Evolutionary conservation across 2,797 vertebrate genomes (phyloP), one percentile per base, ranked within the genome.

Genomic region (Enteromius argenteus): DNA sequence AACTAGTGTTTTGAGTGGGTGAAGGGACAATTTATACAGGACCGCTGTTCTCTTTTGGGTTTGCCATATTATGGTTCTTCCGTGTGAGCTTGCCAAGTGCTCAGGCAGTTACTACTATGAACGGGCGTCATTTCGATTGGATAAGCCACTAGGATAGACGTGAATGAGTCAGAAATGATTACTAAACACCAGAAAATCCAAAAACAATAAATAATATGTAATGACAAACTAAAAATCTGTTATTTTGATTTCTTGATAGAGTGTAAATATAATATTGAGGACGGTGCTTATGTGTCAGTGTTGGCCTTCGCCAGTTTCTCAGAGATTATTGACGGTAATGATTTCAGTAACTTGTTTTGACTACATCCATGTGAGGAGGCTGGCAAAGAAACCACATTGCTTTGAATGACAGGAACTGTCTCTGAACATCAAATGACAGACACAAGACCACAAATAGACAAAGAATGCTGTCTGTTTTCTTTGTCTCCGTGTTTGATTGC

Each of bases 71-170:
- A 44, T 27, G 74, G 35, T 56, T 77, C 46, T 76, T 83, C 35
- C 73, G 68, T 44, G 44, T 6, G 19, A 58, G 46, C 73, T 68
- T 83, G 73, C 73, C 73, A 77, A 76, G 49, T 58, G 13, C 73
- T 68, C 17, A 83, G 81, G 60, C 60, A 67, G 46, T 76, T 77
- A 76, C 73, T 68, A 76, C 62, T 75, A 37, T 75, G n/a, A 66
- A 75, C 53, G 44, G 14, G 21, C 21, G 30, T 75, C 80, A 74
- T 51, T 74, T 74, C 15, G 32, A 82, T 75, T 64, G 71, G 71
- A 51, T 82, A 82, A 75, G 58, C 71, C 32, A 17, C 58, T 46
- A 11, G 30, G 19, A 67, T 8, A 46, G 13, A 81, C 15, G 13
- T 27, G n/a, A 83, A 77, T 42, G 35, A 68, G 37, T 17, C 44